Percentiles rank a stretch among this genome's conserved stretches.
Conservation (phyloP, 2,113 vertebrate species). For the Amazona vittata region DNA sequence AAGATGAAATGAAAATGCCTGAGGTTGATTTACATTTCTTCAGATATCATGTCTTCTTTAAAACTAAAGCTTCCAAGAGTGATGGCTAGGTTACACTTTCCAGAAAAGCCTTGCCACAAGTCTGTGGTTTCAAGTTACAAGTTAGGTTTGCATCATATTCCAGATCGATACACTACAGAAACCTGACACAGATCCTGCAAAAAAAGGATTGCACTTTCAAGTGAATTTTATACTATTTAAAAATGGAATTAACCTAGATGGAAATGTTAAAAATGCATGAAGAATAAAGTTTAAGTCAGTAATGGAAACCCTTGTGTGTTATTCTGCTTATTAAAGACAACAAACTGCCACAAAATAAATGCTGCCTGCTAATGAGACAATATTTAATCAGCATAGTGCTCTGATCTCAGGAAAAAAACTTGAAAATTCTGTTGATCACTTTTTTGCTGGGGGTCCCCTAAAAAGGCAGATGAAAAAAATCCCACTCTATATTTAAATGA, state of each 20-base stretch:
- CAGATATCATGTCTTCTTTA: not conserved
- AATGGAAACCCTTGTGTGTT: not conserved
- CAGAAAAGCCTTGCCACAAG: not conserved
- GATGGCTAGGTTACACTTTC: not conserved
- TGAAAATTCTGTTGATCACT: not conserved
- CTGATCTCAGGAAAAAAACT: not conserved
- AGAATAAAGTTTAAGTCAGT: slow-evolving; percentile 41
- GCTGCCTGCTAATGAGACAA: not conserved
- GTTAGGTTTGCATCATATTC: not conserved
- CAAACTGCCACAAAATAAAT: slow-evolving; percentile 46
- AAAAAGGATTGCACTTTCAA: slow-evolving; percentile 1
- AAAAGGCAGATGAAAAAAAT: not conserved
- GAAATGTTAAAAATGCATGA: slow-evolving; percentile 57
- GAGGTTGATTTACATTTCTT: not conserved
- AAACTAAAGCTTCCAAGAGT: not conserved
- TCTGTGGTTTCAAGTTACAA: not conserved
- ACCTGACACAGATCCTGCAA: not conserved
- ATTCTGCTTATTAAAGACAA: slow-evolving; percentile 48
- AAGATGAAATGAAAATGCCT: not conserved
- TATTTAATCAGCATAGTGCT: slow-evolving; percentile 30
- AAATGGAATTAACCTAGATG: slow-evolving; percentile 36
- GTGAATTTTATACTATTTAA: slow-evolving; percentile 23
- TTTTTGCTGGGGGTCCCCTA: not conserved
- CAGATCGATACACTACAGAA: not conserved
- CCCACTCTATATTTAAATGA: not conserved